phyloP scores from a whole-genome alignment of 2,113 vertebrate genomes.

The Brachionichthys hirsutus region DNA sequence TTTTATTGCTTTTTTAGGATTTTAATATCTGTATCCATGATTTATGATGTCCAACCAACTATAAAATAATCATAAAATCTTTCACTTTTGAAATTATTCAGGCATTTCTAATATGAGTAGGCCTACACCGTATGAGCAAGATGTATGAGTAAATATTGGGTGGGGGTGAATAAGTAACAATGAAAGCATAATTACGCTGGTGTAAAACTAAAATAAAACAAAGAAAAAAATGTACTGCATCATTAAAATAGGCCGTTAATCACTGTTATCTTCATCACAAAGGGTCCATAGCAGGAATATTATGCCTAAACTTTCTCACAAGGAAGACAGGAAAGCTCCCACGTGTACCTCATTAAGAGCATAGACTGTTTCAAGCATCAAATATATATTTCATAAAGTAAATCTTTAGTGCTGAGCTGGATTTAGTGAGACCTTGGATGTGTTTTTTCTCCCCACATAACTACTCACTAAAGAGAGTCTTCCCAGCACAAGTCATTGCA shows the following conservation, averaged over 20 bases:
- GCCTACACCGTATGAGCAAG: not conserved
- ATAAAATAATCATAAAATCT: too few species aligned
- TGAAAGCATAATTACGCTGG: not conserved
- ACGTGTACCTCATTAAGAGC: slow-evolving; percentile 31
- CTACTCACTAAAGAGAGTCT: slow-evolving; percentile 10
- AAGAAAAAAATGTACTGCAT: not conserved
- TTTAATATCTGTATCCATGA: too few species aligned
- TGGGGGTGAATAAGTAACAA: not conserved
- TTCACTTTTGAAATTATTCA: not conserved
- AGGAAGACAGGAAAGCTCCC: slow-evolving; percentile 18
- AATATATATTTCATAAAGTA: not conserved
- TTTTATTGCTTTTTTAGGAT: too few species aligned
- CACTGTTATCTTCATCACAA: slow-evolving; percentile 8
- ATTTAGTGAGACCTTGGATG: slow-evolving; percentile 5
- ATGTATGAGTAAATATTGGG: too few species aligned
- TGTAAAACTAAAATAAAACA: not conserved
- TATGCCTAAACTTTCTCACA: slow-evolving; percentile 22
- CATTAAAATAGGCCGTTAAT: slow-evolving; percentile 24
- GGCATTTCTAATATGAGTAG: slow-evolving; percentile 4
- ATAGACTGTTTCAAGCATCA: slow-evolving; percentile 4
- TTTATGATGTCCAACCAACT: too few species aligned
- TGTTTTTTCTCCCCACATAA: slow-evolving; percentile 11
- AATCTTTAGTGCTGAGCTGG: not conserved
- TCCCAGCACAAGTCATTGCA: not conserved
- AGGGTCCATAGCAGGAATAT: slow-evolving; percentile 11